These are phyloP conservation scores for Lycaon pictus DNA, from an alignment of 2,113 vertebrate genomes.

Conservation along the genomic window DNA sequence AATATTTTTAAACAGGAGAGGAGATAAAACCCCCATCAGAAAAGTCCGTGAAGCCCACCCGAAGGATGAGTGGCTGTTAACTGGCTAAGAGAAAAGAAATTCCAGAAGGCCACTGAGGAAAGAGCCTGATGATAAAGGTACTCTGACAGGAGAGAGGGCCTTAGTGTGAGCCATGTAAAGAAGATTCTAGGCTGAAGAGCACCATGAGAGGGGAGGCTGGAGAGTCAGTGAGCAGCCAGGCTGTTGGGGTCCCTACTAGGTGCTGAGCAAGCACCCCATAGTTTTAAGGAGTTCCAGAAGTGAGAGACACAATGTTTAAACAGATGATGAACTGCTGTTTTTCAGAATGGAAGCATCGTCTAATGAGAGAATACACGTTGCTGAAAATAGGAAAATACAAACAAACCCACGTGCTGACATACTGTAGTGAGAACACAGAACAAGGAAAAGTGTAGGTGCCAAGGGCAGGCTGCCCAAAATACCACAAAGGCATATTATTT, in stretches of 20 bases:
- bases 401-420: not conserved
- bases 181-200: not conserved
- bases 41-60: not conserved
- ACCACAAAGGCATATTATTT: not conserved
- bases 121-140: not conserved
- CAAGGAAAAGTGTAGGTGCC: not conserved
- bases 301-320: not conserved
- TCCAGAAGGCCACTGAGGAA: not conserved
- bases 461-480: not conserved
- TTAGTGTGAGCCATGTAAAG: not conserved
- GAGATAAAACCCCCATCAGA: no score
- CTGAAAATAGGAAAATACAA: not conserved
- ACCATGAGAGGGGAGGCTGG: fast-evolving
- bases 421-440: not conserved
- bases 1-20: no score
- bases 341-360: not conserved
- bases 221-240: fast-evolving
- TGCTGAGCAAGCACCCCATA: not conserved
- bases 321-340: not conserved
- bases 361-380: not conserved
- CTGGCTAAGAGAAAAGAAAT: not conserved
- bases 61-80: not conserved
- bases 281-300: not conserved
- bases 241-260: no score
- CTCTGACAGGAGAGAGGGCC: not conserved